Percentiles rank a stretch among this genome's conserved stretches.
Evolutionary conservation across 2,888 invertebrate species (phyloP).

Genomic region (Lycaena phlaeas): DNA sequence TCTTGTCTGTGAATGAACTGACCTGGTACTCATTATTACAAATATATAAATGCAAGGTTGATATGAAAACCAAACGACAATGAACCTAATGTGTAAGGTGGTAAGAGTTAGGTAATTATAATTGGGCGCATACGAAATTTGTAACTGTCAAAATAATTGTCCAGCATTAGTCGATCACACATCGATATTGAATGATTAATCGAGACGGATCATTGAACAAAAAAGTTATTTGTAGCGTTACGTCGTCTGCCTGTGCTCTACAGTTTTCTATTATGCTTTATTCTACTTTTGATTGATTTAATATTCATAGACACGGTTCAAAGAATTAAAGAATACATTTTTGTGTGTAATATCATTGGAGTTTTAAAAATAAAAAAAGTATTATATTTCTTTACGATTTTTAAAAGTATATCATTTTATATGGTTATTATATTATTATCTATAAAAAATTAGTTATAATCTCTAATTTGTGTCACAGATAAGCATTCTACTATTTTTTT

Average conservation of each 20-base stretch:
- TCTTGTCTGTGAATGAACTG: constrained; percentile 43
- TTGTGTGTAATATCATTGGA: too few species aligned
- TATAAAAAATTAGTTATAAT: too few species aligned
- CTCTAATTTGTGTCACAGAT: too few species aligned
- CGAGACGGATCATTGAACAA: constrained; percentile 23
- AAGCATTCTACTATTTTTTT: too few species aligned
- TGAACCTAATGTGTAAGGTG: constrained; percentile 8
- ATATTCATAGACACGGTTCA: too few species aligned
- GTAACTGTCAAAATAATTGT: constrained; percentile 36
- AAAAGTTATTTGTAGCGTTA: constrained; percentile 1
- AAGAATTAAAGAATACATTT: too few species aligned
- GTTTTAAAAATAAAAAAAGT: too few species aligned
- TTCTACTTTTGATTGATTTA: too few species aligned
- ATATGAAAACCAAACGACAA: constrained; percentile 12
- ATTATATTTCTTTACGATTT: too few species aligned
- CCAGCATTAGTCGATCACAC: constrained; percentile 45
- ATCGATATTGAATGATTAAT: constrained; percentile 55
- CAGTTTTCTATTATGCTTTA: not conserved
- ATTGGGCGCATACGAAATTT: constrained; percentile 3
- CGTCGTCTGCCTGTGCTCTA: too few species aligned
- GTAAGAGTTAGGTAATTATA: constrained; percentile 10
- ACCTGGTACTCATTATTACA: constrained; percentile 39
- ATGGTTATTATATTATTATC: too few species aligned
- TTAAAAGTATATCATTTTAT: too few species aligned
- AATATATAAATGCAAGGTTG: constrained; percentile 18